Evolutionary conservation across 1,140 invertebrate genomes (phyloP), one percentile per base, ranked within the genome.

Genomic region (Lepeophtheirus salmonis): DNA sequence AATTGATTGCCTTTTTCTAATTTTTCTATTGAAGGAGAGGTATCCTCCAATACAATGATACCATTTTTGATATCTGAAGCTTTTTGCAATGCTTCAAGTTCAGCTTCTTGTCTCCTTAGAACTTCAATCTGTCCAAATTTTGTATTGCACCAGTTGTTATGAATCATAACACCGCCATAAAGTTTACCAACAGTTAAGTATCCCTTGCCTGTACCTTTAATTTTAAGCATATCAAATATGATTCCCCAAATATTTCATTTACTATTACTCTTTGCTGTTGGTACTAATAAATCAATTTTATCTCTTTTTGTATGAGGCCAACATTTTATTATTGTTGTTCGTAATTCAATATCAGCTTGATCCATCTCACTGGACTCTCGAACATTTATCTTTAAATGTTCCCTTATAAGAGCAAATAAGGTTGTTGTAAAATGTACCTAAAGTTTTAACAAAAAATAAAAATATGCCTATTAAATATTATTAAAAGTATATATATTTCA

Each of bases 321-420:
- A 68, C 99, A 87, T 70, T 89, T 89, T 67, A 80, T 83, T 64
- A 99, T 86, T n/a, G 92, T 95, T 70, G 89, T 86, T 67, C 88
- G 77, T 57, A 99, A 77, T 72, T 99, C 96, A 65, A 85, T 80
- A 74, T 99, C 95, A 30, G 94, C 94, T 21, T 57, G 55, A 24
- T 57, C 55, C 55, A 57, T 57, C 26, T 57, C 55, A 57, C 23
- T 41, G n/a, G 55, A 57, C 21, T 57, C 55, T 30, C 91, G 78
- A 86, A 97, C 96, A 78, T 99, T 98, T 63, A 99, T 98, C 72
- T 83, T 89, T 20, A 99, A 79, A 71, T 97, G 97, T 77, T 99
- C 96, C 65, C 96, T 76, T 69, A 99, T 97, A 63, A 99, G 79
- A 52, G 94, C 94, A 77, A 99, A 98, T 57, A 99, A 76, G 21